These are phyloP conservation scores for Vespertilio murinus DNA, from an alignment of 2,797 vertebrate species.

Conservation along the genomic window DNA sequence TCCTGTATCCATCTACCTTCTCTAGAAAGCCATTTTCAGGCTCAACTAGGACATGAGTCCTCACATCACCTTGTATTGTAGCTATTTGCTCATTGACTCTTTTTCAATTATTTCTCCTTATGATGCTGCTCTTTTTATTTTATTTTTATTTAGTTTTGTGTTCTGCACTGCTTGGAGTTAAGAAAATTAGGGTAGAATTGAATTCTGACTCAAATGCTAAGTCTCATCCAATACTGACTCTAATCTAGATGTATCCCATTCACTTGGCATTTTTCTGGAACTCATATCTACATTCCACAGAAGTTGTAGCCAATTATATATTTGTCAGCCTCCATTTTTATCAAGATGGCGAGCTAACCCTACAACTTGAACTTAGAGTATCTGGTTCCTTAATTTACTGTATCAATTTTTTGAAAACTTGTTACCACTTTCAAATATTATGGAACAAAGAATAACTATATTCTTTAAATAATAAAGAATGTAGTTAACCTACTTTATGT, in stretches of 20 bases:
- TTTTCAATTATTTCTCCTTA: neutral
- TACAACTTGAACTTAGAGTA: neutral
- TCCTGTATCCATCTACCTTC: neutral
- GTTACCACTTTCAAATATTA: neutral
- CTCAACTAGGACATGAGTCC: neutral
- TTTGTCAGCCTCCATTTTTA: slow-evolving; percentile 34
- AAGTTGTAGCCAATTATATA: neutral
- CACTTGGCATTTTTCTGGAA: neutral
- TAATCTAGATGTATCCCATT: neutral
- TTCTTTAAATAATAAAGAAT: slow-evolving; percentile 30
- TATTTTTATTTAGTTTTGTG: neutral
- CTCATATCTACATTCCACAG: neutral
- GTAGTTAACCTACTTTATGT: neutral
- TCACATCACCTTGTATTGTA: neutral
- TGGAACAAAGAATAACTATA: neutral
- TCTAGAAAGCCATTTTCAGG: neutral
- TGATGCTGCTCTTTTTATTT: neutral
- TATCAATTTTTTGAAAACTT: slow-evolving; percentile 45
- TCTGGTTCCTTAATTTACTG: slow-evolving; percentile 32
- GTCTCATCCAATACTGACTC: neutral
- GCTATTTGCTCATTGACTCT: neutral
- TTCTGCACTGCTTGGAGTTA: neutral
- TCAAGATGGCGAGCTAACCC: neutral
- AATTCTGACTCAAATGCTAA: neutral
- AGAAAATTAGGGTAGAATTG: slow-evolving; percentile 4